These are phyloP conservation scores for Drosophila monieri DNA, from an alignment of 2,888 invertebrate genomes.

Conservation along the genomic window DNA sequence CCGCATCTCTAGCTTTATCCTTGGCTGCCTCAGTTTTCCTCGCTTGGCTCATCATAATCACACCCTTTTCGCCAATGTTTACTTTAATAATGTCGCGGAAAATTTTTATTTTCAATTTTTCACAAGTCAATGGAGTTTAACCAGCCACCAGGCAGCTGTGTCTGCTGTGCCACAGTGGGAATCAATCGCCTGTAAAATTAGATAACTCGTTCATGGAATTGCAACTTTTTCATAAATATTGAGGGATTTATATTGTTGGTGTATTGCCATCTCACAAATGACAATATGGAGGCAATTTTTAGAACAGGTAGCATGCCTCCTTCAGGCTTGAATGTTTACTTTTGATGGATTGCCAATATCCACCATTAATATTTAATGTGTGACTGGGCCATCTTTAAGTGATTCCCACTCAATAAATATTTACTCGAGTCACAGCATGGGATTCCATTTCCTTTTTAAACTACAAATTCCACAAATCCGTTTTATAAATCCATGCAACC, in stretches of 20 bases:
- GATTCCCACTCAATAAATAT: slow-evolving; percentile 13
- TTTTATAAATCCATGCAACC: background rate
- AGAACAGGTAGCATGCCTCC: background rate
- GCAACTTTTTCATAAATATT: slow-evolving; percentile 9
- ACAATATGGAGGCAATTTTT: background rate
- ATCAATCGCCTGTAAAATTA: slow-evolving; percentile 25
- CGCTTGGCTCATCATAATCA: slow-evolving; percentile 75
- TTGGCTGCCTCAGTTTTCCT: slow-evolving; percentile 24
- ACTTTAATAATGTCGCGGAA: slow-evolving; percentile 80
- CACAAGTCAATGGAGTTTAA: slow-evolving; percentile 75
- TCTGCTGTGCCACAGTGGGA: slow-evolving; percentile 54
- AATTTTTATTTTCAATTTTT: slow-evolving; percentile 79
- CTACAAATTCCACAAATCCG: slow-evolving; percentile 31
- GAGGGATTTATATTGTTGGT: background rate
- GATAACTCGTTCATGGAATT: slow-evolving; percentile 12
- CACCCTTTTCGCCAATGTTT: slow-evolving; percentile 77
- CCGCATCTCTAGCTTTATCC: slow-evolving; percentile 2
- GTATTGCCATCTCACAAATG: too few species aligned
- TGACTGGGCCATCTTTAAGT: background rate
- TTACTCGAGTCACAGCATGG: background rate
- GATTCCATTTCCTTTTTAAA: slow-evolving; percentile 16
- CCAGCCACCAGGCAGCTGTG: slow-evolving; percentile 51
- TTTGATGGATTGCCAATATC: background rate
- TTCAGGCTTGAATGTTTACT: too few species aligned
- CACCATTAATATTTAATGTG: background rate